A percentile compares a stretch with the other conserved stretches of the same genome.
phyloP scores from a whole-genome alignment of 2,113 vertebrate genomes.

The Hypomesus transpacificus region DNA sequence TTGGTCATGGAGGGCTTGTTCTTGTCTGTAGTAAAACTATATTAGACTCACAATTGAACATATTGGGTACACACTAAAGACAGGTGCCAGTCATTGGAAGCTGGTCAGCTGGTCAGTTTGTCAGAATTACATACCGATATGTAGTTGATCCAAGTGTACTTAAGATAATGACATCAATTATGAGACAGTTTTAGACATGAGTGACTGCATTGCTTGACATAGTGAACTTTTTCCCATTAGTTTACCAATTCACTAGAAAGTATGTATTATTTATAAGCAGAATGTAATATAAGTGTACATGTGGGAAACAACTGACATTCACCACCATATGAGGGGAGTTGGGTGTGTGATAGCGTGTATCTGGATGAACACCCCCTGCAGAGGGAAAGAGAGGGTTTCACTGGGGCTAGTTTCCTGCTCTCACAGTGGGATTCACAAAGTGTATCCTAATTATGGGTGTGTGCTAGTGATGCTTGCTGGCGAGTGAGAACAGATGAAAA shows the following conservation, averaged over 20 bases:
- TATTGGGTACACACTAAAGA: too few species aligned
- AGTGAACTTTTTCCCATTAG: not conserved
- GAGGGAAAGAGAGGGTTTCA: not conserved
- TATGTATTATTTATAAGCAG: not conserved
- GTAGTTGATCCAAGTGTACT: too few species aligned
- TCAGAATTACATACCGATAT: too few species aligned
- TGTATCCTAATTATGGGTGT: conserved; percentile 11
- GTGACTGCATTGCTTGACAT: too few species aligned
- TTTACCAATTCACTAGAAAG: not conserved
- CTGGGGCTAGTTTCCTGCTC: conserved; percentile 12
- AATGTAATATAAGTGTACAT: conserved; percentile 6
- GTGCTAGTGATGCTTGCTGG: not conserved
- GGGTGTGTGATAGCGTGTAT: not conserved
- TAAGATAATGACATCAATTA: too few species aligned
- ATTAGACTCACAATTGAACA: too few species aligned
- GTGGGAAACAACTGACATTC: not conserved
- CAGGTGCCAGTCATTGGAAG: too few species aligned
- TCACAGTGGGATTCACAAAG: not conserved
- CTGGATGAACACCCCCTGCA: not conserved
- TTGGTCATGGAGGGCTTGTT: too few species aligned
- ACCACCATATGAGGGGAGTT: not conserved
- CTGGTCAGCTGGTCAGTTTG: too few species aligned
- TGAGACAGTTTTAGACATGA: too few species aligned
- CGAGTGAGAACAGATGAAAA: not conserved
- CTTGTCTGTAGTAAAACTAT: too few species aligned